phyloP scores from a whole-genome alignment of 2,113 vertebrate species.

The Clinocottus analis region DNA sequence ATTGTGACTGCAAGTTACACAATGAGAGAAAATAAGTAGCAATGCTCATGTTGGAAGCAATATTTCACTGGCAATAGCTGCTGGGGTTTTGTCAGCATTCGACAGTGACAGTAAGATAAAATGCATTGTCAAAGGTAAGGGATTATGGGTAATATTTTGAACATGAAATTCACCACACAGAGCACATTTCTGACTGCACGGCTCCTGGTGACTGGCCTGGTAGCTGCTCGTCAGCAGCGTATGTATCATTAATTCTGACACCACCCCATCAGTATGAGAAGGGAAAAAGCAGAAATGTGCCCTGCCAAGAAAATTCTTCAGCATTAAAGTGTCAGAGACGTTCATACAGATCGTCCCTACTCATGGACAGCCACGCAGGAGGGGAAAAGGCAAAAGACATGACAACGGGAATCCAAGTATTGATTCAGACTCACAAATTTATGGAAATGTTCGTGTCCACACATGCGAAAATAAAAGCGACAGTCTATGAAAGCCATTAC shows the following conservation, averaged over 20 bases:
- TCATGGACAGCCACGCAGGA: background rate
- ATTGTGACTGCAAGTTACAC: background rate
- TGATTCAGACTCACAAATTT: slow-evolving; percentile 14
- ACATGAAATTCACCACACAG: slow-evolving; percentile 13
- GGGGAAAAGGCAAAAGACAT: background rate
- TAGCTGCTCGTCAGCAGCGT: slow-evolving; percentile 37
- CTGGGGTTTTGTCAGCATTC: slow-evolving; percentile 14
- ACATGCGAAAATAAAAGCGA: background rate
- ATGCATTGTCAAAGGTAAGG: slow-evolving; percentile 25
- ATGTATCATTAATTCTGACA: slow-evolving; percentile 39
- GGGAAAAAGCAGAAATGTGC: slow-evolving; percentile 9
- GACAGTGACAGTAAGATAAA: slow-evolving; percentile 27
- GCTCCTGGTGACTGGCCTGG: background rate
- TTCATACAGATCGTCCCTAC: slow-evolving; percentile 6
- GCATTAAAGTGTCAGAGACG: slow-evolving; percentile 1
- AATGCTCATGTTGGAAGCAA: background rate
- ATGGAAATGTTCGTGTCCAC: background rate
- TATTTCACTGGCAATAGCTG: background rate
- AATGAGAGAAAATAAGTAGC: background rate
- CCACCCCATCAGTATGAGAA: slow-evolving; percentile 5
- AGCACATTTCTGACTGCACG: slow-evolving; percentile 24
- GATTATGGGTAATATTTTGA: slow-evolving; percentile 26
- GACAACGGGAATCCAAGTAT: slow-evolving; percentile 12
- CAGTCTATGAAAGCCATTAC: slow-evolving; percentile 36
- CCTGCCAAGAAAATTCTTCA: slow-evolving; percentile 23